Conservation (phyloP, 2,797 vertebrate species). For the Picus viridis region DNA sequence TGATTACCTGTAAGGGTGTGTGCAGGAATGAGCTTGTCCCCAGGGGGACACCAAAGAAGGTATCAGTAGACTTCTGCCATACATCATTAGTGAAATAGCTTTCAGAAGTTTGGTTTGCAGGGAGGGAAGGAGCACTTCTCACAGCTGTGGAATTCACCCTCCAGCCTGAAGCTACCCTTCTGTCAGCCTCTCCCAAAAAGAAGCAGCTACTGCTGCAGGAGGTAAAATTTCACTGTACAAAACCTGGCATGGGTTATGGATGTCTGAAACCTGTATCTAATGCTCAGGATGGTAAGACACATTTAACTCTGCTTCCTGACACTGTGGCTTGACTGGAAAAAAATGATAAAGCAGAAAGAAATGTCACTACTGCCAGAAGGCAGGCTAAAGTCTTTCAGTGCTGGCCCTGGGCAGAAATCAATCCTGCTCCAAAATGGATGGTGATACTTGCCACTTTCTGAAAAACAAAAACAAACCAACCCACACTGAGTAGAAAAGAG, state of each 20-base stretch:
- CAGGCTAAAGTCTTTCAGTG: background rate
- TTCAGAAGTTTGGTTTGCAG: background rate
- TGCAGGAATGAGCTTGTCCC: background rate
- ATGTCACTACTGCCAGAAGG: background rate
- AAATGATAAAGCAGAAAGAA: background rate
- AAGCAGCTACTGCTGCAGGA: background rate
- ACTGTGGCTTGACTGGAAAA: background rate
- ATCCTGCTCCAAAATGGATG: background rate
- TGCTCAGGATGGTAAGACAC: background rate
- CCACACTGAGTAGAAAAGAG: background rate
- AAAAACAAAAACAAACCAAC: background rate
- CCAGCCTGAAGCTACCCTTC: background rate
- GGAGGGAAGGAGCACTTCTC: background rate
- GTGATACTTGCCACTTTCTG: background rate
- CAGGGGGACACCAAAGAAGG: background rate
- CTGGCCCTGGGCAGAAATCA: background rate
- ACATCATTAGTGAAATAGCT: background rate
- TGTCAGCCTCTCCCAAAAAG: rapidly evolving
- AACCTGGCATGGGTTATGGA: background rate
- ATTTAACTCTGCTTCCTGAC: background rate
- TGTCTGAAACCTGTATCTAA: background rate
- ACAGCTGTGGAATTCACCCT: background rate
- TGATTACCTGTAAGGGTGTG: too few relatives aligned
- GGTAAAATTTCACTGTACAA: background rate
- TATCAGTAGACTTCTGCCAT: background rate